Evolutionary conservation across 2,797 vertebrate genomes (phyloP), one percentile per base, ranked within the genome.

Genomic region (Smutsia gigantea): DNA sequence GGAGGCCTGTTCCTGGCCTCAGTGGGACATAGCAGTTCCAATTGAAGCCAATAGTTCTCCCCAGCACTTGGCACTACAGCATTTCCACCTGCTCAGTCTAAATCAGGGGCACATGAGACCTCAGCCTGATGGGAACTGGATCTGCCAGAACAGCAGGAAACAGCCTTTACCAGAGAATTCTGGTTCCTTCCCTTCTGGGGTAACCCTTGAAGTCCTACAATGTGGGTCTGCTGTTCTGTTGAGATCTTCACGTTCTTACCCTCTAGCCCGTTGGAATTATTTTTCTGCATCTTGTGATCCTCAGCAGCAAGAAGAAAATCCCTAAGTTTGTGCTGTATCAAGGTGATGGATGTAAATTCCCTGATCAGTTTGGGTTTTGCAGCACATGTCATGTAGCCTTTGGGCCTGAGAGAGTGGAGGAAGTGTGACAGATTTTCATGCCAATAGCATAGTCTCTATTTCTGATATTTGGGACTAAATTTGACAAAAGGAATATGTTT

Each of bases 391-490:
- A 94, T 74, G 69, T 39, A 57, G n/a, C 68, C 72, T 88, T 72
- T 53, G 57, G 69, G 46, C 23, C 57, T 57, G 49, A 66, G 42
- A 85, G 37, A 78, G 31, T 57, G 17, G 25, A 84, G 42, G 55
- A 77, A 27, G 9, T 53, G 46, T 51, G 87, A 64, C 14, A 78
- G 39, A 66, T 84, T 66, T 78, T 87, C n/a, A 64, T 78, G 64
- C 63, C 34, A 59, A 18, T 57, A n/a, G 29, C 83, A 17, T 14
- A 79, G 53, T 53, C 53, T 8, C 46, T 51, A 34, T 66, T 85
- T 78, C 25, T 95, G 71, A 64, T 86, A 90, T 72, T 85, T 57
- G 39, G 34, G 49, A 88, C 83, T 78, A 88, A 72, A 66, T 72
- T 84, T 31, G 49, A 77, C 31, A 63, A 83, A 88, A 72, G 2